Percentiles rank a stretch among this genome's conserved stretches.
These are phyloP conservation scores for Brachyrhaphis roseni DNA, from an alignment of 2,797 vertebrate species.

Conservation along the genomic window DNA sequence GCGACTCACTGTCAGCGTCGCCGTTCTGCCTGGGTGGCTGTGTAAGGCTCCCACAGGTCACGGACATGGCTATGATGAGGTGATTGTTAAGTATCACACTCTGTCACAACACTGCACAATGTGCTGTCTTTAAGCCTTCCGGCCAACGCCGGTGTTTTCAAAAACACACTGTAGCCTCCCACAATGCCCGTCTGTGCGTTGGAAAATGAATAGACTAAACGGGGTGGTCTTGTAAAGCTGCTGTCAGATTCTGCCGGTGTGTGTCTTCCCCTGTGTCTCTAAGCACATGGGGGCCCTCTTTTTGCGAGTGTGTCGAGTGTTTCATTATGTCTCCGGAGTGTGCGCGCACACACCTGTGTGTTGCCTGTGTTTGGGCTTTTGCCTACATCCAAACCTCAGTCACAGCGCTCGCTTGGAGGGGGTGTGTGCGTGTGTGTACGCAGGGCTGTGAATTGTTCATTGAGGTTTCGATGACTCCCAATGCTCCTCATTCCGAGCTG, in stretches of 20 bases:
- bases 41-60: constrained; percentile 75
- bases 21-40: constrained; percentile 75
- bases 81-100: constrained; percentile 80
- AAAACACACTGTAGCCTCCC: constrained; percentile 71
- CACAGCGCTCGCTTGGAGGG: constrained; percentile 7
- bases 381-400: background rate
- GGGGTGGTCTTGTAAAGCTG: constrained; percentile 67
- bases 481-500: constrained; percentile 65
- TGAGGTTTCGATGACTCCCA: constrained; percentile 71
- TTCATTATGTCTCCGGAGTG: constrained; percentile 47
- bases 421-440: constrained; percentile 16
- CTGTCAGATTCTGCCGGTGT: constrained; percentile 54
- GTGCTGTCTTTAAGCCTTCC: constrained; percentile 79
- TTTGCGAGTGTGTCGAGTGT: constrained; percentile 43
- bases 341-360: constrained; percentile 49
- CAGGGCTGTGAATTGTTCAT: constrained; percentile 55
- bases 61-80: constrained; percentile 77
- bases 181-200: constrained; percentile 71
- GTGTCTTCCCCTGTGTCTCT: constrained; percentile 19
- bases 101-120: constrained; percentile 81
- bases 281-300: constrained; percentile 38
- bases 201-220: constrained; percentile 59
- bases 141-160: constrained; percentile 77
- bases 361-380: constrained; percentile 31
- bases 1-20: constrained; percentile 76